Base-by-base conservation (phyloP, 1,140 invertebrate genomes). In the Babylonia areolata region DNA sequence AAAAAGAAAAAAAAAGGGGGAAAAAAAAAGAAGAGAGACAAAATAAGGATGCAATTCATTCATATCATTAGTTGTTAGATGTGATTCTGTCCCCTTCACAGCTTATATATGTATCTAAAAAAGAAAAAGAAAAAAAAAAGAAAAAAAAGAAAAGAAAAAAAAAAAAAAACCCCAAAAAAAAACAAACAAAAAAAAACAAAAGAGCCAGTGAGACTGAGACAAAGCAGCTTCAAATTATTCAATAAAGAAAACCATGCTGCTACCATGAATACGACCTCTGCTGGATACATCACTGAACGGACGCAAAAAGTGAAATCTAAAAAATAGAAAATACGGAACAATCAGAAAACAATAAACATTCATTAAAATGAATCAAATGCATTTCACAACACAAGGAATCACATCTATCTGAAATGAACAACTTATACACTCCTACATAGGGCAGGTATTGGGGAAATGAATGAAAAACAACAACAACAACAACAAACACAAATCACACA, bases 251-350 rank as follows among this genome's bases (percentile, higher is more conserved):
- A 12, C 46, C 46, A 23, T 77, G 28, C 39, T 31, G 17, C n/a
- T 39, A 77, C 35, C 31, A 37, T 77, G 73, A 39, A 23, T 37
- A 77, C 17, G 33, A n/a, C 35, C 35, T 77, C 39, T 20, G 33
- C 39, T 35, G 39, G 33, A 77, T 33, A 40, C 33, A 37, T 28
- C 31, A 77, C 33, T 77, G 73, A 39, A 77, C 33, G 12, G 73
- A 39, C 73, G 31, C 28, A 69, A 71, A 84, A 84, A 84, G 69
- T 6, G 33, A 80, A 2, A 54, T 33, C 51, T 81, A 51, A 81
- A 81, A 51, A 51, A 51, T 51, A n/a, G n/a, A n/a, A n/a, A n/a
- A n/a, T n/a, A 51, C 46, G 20, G 20, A 20, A 20, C 20, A 51
- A 51, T 51, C 9, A 51, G 20, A 20, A 51, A 51, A 51, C 9